phyloP scores from a whole-genome alignment of 2,888 invertebrate genomes.

The Leucoptera coffeella region DNA sequence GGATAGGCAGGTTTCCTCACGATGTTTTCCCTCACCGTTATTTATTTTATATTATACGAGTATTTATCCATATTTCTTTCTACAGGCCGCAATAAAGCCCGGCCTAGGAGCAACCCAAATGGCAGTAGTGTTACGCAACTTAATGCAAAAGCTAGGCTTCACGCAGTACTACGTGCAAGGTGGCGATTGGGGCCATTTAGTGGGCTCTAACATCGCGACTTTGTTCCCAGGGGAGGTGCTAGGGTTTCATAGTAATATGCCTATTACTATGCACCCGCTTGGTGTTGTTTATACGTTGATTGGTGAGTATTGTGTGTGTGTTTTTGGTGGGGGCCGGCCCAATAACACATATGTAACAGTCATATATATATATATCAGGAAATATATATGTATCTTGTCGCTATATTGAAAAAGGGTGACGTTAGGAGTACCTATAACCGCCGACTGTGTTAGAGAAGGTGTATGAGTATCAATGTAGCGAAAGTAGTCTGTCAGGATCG shows the following conservation, averaged over 20 bases:
- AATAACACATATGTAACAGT: no score
- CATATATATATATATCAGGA: no score
- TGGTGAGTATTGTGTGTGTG: slow-evolving; percentile 1
- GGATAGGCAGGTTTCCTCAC: no score
- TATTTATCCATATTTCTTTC: slow-evolving; percentile 1
- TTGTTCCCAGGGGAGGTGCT: slow-evolving; percentile 38
- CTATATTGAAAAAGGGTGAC: no score
- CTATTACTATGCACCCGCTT: neutral
- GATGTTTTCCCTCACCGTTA: no score
- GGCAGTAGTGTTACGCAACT: slow-evolving; percentile 53
- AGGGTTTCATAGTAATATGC: slow-evolving; percentile 43
- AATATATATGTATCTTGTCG: no score
- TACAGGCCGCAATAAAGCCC: slow-evolving; percentile 48
- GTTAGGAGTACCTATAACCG: no score
- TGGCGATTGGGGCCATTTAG: slow-evolving; percentile 64
- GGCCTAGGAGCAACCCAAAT: slow-evolving; percentile 50
- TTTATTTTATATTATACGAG: slow-evolving; percentile 14
- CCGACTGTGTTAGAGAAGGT: no score
- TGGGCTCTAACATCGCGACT: slow-evolving; percentile 40
- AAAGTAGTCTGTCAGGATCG: no score
- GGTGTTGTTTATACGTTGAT: neutral
- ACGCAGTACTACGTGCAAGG: slow-evolving; percentile 64
- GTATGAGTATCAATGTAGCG: no score
- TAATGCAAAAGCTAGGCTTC: slow-evolving; percentile 64
- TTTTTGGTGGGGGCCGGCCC: neutral